Evolutionary conservation across 2,888 invertebrate species (phyloP), one percentile per base, ranked within the genome.

Genomic region (Aphidoletes aphidimyza): DNA sequence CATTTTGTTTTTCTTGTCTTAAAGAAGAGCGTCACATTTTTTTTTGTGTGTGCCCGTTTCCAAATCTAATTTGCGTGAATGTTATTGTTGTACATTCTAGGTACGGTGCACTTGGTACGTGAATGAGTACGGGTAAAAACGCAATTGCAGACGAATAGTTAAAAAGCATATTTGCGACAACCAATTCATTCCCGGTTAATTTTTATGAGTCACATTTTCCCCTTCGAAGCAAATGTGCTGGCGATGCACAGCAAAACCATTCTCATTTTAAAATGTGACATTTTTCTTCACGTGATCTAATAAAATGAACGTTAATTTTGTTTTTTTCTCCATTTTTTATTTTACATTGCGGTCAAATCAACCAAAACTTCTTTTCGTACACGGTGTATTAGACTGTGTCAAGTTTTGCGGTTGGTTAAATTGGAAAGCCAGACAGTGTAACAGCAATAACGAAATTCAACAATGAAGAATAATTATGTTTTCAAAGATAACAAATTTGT

Each of bases 31-130:
- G 19, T 11, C 8, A 54, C 54, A 54, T 8, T 54, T 54, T 54
- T n/a, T n/a, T n/a, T n/a, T n/a, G 42, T 9, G 42, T 14, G 69
- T 30, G 30, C 19, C 30, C 11, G 30, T 69, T 69, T 69, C 30
- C 69, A 69, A 69, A 69, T 69, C 69, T 69, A 69, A 69, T 69
- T 69, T 69, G 69, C 69, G 2, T 69, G 69, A 69, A 69, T 69
- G 69, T 69, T 69, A 69, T 69, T 37, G 81, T 81, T 81, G 81
- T 36, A n/a, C 37, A 81, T 81, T 81, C n/a, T n/a, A 37, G 22
- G 17, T 17, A 11, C 14, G 26, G 2, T 30, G 30, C 30, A 19
- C 14, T 69, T 8, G 5, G 47, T 17, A 47, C 47, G 47, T 47
- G 47, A 47, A 47, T 47, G 47, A 19, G 19, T 17, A 47, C 3